Conservation (phyloP, 2,888 invertebrate genomes). For the Epinotia nisella region DNA sequence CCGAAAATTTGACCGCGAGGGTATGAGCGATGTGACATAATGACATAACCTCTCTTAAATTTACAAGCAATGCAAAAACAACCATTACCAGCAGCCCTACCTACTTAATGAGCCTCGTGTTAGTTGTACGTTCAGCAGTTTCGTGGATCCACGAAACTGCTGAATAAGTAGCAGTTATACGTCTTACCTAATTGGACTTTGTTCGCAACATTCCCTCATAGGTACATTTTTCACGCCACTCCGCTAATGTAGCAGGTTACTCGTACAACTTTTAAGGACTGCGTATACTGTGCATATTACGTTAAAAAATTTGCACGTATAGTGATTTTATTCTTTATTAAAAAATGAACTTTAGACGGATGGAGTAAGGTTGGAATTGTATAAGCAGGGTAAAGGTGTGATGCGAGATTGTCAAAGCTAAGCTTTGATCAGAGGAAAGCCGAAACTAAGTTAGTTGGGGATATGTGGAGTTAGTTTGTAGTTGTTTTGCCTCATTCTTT, state of each 20-base stretch:
- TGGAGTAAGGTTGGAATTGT: not conserved
- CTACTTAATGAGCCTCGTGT: slow-evolving; percentile 33
- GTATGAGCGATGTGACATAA: no score
- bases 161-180: slow-evolving; percentile 26
- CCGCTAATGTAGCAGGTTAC: slow-evolving; percentile 30
- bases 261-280: slow-evolving; percentile 24
- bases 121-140: no score
- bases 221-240: slow-evolving; percentile 30
- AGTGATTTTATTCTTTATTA: no score
- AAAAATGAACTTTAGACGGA: not conserved
- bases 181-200: slow-evolving; percentile 29
- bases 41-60: no score
- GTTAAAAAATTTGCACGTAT: not conserved
- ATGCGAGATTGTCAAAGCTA: slow-evolving; percentile 1
- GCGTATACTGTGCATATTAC: slow-evolving; percentile 11
- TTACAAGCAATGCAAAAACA: not conserved
- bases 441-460: slow-evolving; percentile 5
- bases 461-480: slow-evolving; percentile 6
- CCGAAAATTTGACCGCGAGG: no score
- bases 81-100: slow-evolving; percentile 18
- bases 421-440: not conserved
- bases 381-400: not conserved
- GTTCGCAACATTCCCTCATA: slow-evolving; percentile 27
- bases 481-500: not conserved
- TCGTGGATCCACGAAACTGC: slow-evolving; percentile 18